A percentile compares a stretch with the other conserved stretches of the same genome.
phyloP scores from a whole-genome alignment of 2,113 vertebrate species.

The Mustelus asterias region DNA sequence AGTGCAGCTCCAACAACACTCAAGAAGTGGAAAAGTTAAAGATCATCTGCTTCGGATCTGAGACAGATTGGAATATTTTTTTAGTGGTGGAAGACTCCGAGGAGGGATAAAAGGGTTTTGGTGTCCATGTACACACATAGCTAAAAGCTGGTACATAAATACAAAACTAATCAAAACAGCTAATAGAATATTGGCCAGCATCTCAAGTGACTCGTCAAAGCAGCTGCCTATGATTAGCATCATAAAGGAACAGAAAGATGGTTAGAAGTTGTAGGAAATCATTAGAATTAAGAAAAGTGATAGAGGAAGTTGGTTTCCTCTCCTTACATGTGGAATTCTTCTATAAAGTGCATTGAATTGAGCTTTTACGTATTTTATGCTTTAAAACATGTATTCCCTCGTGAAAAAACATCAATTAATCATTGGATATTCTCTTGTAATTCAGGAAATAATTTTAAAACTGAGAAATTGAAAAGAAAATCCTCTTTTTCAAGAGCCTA shows the following conservation, averaged over 20 bases:
- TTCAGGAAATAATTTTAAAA: not conserved
- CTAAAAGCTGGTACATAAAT: not conserved
- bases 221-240: too few relatives aligned
- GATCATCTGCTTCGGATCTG: not conserved
- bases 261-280: too few relatives aligned
- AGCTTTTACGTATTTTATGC: not conserved
- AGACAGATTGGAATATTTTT: not conserved
- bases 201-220: not conserved
- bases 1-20: too few relatives aligned
- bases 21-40: not conserved
- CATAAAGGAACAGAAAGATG: too few relatives aligned
- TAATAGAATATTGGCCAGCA: not conserved
- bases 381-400: not conserved
- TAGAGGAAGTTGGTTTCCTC: not conserved
- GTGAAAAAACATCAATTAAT: not conserved
- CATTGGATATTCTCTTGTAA: not conserved
- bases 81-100: not conserved
- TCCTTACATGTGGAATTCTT: not conserved
- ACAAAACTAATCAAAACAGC: not conserved
- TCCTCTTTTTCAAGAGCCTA: not conserved
- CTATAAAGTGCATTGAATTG: not conserved
- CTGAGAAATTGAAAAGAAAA: not conserved
- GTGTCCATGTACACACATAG: not conserved
- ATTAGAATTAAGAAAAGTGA: not conserved
- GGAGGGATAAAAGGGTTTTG: not conserved